A percentile compares a stretch with the other conserved stretches of the same genome.
Evolutionary conservation across 1,140 invertebrate genomes (phyloP).

Genomic region (Ptiloglossa arizonensis): DNA sequence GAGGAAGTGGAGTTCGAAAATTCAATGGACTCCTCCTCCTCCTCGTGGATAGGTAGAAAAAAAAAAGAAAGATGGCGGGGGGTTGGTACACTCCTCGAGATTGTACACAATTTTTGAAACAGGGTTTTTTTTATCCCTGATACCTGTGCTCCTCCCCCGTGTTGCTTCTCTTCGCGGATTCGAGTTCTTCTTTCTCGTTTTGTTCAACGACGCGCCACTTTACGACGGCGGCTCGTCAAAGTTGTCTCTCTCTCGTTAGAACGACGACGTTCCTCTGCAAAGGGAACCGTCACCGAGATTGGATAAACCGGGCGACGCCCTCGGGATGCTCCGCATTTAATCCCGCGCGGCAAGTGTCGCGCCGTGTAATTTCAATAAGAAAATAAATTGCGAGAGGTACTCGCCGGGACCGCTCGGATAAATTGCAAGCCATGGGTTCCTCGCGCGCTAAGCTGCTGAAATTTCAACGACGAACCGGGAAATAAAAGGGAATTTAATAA

Average conservation of each 20-base stretch:
- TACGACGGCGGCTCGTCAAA: not conserved
- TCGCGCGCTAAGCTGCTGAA: no score
- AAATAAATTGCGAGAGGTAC: conserved; percentile 15
- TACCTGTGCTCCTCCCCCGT: no score
- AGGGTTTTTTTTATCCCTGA: not conserved
- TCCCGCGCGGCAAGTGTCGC: not conserved
- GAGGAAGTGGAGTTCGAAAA: not conserved
- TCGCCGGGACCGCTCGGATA: not conserved
- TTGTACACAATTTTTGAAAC: conserved; percentile 12
- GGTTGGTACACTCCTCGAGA: not conserved
- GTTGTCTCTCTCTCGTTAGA: conserved; percentile 13
- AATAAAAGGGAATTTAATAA: not conserved
- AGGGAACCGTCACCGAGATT: not conserved
- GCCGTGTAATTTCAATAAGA: conserved; percentile 8
- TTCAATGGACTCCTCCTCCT: not conserved
- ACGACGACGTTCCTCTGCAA: not conserved
- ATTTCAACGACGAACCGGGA: not conserved
- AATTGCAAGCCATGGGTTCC: not conserved
- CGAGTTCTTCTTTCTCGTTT: not conserved
- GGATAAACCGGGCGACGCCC: not conserved
- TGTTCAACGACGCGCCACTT: conserved; percentile 7
- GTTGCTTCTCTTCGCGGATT: no score
- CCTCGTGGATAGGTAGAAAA: not conserved
- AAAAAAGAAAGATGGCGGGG: not conserved
- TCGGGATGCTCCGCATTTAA: not conserved